These are phyloP conservation scores for Drosophila aff. DNA, from an alignment of 1,140 invertebrate genomes.

Conservation along the genomic window DNA sequence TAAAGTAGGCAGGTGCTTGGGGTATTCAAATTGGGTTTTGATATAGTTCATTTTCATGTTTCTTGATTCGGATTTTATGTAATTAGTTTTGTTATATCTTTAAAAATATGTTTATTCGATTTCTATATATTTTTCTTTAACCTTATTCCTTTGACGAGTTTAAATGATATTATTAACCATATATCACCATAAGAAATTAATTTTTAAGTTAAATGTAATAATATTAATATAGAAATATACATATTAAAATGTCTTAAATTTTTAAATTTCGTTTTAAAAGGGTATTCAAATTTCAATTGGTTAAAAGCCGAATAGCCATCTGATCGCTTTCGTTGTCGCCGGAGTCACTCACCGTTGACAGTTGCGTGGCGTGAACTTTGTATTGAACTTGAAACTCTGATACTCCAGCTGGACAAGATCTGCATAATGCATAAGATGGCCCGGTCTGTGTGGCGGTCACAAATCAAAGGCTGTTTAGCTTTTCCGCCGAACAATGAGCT, in stretches of 20 bases:
- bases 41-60: neutral
- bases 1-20: neutral
- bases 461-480: slow-evolving; percentile 70
- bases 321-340: slow-evolving; percentile 22
- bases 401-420: slow-evolving; percentile 58
- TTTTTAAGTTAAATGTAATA: no score
- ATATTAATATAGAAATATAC: no score
- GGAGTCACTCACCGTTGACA: slow-evolving; percentile 27
- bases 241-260: no score
- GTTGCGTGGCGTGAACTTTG: slow-evolving; percentile 60
- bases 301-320: neutral
- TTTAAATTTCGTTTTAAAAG: neutral
- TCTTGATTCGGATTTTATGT: neutral
- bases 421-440: slow-evolving; percentile 62
- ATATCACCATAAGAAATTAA: no score
- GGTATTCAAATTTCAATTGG: slow-evolving; percentile 12
- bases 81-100: neutral
- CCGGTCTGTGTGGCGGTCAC: slow-evolving; percentile 44
- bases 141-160: neutral
- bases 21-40: neutral
- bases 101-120: neutral
- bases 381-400: slow-evolving; percentile 78
- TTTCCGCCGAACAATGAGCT: slow-evolving; percentile 71
- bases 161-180: neutral
- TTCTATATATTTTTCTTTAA: no score